phyloP scores from a whole-genome alignment of 2,113 vertebrate species.

The Gulo gulo region DNA sequence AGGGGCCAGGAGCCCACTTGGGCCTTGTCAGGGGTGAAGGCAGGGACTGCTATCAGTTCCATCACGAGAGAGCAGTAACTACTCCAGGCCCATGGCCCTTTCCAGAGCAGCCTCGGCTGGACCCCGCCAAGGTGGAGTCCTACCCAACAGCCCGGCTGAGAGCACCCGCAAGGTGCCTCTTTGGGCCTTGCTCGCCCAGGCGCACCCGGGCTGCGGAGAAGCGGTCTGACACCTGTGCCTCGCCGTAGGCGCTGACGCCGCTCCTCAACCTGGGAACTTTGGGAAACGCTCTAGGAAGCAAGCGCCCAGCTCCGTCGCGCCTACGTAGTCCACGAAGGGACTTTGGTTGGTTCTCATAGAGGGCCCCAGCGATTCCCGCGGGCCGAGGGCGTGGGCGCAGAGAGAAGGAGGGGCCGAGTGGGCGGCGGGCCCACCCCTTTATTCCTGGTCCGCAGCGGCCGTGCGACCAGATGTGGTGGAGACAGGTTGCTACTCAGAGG shows the following conservation, averaged over 20 bases:
- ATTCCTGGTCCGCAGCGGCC: neutral
- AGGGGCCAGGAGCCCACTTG: neutral
- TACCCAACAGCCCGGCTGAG: neutral
- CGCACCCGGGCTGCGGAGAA: rapidly evolving
- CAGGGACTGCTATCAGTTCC: neutral
- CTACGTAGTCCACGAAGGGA: neutral
- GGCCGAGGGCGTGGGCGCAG: neutral
- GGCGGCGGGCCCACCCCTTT: neutral
- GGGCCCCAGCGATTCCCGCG: neutral
- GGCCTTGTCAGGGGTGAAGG: neutral
- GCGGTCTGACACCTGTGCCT: neutral
- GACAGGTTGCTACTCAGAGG: neutral
- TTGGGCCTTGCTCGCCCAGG: neutral
- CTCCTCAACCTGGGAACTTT: neutral
- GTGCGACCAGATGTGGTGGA: constrained; percentile 1
- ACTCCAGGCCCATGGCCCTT: neutral
- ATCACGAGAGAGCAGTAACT: neutral
- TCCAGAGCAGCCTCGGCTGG: neutral
- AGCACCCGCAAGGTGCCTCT: rapidly evolving
- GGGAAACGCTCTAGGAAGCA: neutral
- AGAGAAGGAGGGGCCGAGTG: neutral
- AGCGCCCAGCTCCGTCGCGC: neutral
- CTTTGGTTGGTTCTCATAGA: neutral
- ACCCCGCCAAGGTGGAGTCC: neutral
- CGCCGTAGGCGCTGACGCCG: neutral